Evolutionary conservation across 92 coral and sea anemone species (phyloP).

Genomic region (Blastomussa wellsi): DNA sequence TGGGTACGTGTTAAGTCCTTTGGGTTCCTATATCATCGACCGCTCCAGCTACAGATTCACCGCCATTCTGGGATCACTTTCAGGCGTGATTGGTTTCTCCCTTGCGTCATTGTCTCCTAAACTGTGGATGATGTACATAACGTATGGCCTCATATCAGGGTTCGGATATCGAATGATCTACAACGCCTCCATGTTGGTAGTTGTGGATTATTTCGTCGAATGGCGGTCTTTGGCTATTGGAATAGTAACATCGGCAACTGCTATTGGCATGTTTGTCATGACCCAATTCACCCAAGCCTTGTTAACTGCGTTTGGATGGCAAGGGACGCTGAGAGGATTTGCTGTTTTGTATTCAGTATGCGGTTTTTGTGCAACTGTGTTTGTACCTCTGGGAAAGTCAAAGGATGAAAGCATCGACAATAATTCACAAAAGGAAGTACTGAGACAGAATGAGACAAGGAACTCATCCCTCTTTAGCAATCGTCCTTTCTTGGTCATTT

Average conservation of each 20-base stretch:
- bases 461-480: constrained; percentile 26
- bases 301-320: constrained; percentile 52
- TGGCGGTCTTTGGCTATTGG: constrained; percentile 67
- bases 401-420: background rate
- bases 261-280: constrained; percentile 51
- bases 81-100: constrained; percentile 37
- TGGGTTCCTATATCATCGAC: constrained; percentile 8
- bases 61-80: constrained; percentile 30
- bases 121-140: constrained; percentile 53
- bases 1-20: constrained; percentile 18
- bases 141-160: constrained; percentile 54
- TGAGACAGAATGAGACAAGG: background rate
- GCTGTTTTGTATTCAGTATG: constrained; percentile 31
- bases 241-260: constrained; percentile 51
- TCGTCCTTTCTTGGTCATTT: constrained; percentile 35
- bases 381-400: background rate
- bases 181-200: constrained; percentile 31
- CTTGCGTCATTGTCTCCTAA: constrained; percentile 47
- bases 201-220: constrained; percentile 57
- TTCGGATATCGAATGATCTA: constrained; percentile 31
- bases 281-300: constrained; percentile 52
- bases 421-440: background rate
- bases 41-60: constrained; percentile 46
- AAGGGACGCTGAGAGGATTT: constrained; percentile 58
- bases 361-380: constrained; percentile 34